These are phyloP conservation scores for Apotomis turbidana DNA, from an alignment of 2,888 invertebrate genomes.

Conservation along the genomic window DNA sequence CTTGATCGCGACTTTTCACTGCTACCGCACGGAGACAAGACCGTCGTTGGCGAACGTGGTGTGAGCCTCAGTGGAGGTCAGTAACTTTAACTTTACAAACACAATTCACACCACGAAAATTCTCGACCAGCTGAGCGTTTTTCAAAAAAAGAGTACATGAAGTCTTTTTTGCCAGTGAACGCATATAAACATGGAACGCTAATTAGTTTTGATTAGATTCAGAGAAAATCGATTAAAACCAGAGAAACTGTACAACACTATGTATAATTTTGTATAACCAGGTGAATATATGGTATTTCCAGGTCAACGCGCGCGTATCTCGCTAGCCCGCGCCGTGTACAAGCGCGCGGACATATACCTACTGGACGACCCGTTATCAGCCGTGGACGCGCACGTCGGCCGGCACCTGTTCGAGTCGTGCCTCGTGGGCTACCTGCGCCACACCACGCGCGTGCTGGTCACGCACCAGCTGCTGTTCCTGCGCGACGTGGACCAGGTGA, in stretches of 20 bases:
- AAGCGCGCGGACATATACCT: conserved; percentile 93
- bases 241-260: too few relatives aligned
- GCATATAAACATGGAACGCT: too few relatives aligned
- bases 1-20: conserved; percentile 89
- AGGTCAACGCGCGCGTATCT: conserved; percentile 95
- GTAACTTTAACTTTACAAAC: neutral
- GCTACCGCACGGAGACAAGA: conserved; percentile 92
- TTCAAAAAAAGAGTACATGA: too few relatives aligned
- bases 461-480: conserved; percentile 90
- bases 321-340: conserved; percentile 94
- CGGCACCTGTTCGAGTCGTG: conserved; percentile 94
- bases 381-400: conserved; percentile 96
- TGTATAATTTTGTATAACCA: too few relatives aligned
- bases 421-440: conserved; percentile 86
- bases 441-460: conserved; percentile 89
- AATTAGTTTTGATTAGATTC: too few relatives aligned
- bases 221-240: too few relatives aligned
- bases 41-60: conserved; percentile 93
- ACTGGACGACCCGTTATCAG: conserved; percentile 95
- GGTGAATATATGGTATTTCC: conserved; percentile 56
- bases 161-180: too few relatives aligned
- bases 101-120: too few relatives aligned
- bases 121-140: too few relatives aligned
- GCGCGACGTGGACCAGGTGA: conserved; percentile 82
- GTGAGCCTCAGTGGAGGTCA: conserved; percentile 92